Base-by-base conservation (phyloP, 2,888 invertebrate species). In the Thymelicus sylvestris region DNA sequence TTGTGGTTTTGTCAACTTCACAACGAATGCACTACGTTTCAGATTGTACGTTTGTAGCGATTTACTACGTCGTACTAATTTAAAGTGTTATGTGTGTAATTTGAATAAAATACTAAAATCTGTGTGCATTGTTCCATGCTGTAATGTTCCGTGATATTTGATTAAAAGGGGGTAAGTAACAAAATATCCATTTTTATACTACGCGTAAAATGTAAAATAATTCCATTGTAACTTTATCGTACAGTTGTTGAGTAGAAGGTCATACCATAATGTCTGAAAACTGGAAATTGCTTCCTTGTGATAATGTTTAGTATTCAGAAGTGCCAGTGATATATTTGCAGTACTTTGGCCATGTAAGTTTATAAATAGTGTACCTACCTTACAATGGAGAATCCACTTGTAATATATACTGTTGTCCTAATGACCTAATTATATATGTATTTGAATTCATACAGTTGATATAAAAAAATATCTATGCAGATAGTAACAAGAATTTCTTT, bases 51-150 rank as follows among this genome's bases (percentile, higher is more conserved):
- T 86, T 83, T 82, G 61, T 71, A 81, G 84, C 83, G 81, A 82
- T 87, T 85, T 86, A 88, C 84, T 90, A 86, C 91, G 91, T 88
- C 89, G 81, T 81, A 90, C 83, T 87, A 85, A 79, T 81, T 81
- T 80, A 81, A 79, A 84, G 79, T 83, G 80, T 81, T 75, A 80
- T 84, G 83, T 84, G 82, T 85, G 79, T 82, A 83, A 84, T 83
- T 83, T 83, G 59, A 83, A 81, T 41, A 55, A 13, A 66, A 47
- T 57, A 71, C 44, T 70, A 31, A 41, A 38, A 41, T 60, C 50
- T 65, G 69, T 69, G 65, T 50, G 13, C 50, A 7, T 57, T 13
- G 31, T 38, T 57, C 31, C 13, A 50, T 60, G 50, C 50, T 50
- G 13, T 61, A 60, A 52, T 65, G 65, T 31, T 65, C 24, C 70